phyloP scores from a whole-genome alignment of 2,797 vertebrate species.

The Ceryle rudis region DNA sequence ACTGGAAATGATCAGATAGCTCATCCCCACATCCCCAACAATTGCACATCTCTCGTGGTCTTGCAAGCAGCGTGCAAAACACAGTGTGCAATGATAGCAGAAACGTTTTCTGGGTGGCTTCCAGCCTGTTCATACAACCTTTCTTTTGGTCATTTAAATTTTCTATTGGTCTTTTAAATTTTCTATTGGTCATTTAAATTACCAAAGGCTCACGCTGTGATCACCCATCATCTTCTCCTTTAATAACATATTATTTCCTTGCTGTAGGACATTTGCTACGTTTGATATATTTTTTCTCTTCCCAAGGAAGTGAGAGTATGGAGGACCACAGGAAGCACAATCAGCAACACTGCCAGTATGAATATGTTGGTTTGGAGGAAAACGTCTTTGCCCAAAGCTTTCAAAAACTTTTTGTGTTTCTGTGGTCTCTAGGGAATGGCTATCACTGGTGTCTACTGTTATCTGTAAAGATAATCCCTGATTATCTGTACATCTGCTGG shows the following conservation, averaged over 20 bases:
- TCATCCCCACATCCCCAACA: not conserved
- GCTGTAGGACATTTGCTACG: not conserved
- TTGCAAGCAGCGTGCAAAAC: not conserved
- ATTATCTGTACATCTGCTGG: not conserved
- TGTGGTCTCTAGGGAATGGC: not conserved
- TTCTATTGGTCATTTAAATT: not conserved
- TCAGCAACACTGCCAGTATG: not conserved
- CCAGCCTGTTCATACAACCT: not conserved
- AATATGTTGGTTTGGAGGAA: not conserved
- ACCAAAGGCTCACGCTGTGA: not conserved
- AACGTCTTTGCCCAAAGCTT: not conserved
- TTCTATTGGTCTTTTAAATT: not conserved
- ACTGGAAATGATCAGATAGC: not conserved
- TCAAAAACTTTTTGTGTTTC: not conserved
- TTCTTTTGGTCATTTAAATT: not conserved
- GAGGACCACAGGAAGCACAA: not conserved
- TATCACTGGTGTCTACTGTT: not conserved
- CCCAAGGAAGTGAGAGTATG: not conserved
- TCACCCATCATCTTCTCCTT: not conserved
- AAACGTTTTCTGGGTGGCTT: not conserved
- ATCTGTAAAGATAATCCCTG: not conserved
- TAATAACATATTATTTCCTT: not conserved
- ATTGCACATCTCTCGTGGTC: not conserved
- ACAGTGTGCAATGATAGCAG: not conserved
- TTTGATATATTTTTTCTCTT: not conserved